Conservation (phyloP, 2,888 invertebrate species). For the Pardosa pseudoannulata region DNA sequence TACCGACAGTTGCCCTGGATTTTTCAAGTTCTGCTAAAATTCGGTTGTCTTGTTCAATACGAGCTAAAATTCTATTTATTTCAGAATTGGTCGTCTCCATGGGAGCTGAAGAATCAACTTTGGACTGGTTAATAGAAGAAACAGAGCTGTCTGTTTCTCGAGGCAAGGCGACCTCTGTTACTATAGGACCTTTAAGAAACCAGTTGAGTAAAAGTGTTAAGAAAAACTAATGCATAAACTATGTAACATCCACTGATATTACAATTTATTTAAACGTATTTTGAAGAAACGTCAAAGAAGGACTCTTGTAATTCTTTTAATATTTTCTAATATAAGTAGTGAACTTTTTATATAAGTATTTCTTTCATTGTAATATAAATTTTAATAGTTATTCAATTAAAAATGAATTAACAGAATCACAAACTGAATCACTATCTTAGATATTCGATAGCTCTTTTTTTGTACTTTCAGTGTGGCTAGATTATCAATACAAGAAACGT, state of each 20-base stretch:
- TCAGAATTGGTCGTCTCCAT: constrained; percentile 79
- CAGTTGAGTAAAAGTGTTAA: background rate
- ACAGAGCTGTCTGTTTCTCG: constrained; percentile 44
- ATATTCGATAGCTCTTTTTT: too few relatives aligned
- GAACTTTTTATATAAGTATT: too few relatives aligned
- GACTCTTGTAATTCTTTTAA: too few relatives aligned
- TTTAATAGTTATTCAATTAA: too few relatives aligned
- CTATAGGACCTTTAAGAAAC: constrained; percentile 51
- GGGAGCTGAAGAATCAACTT: constrained; percentile 36
- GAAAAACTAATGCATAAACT: background rate
- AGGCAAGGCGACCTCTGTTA: constrained; percentile 45
- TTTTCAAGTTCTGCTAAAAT: constrained; percentile 90
- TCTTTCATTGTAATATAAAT: too few relatives aligned
- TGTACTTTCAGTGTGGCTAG: too few relatives aligned
- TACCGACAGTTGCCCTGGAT: constrained; percentile 66
- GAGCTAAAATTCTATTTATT: constrained; percentile 84
- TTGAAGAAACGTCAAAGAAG: too few relatives aligned
- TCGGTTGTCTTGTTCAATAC: constrained; percentile 83
- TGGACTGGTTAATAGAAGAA: constrained; percentile 52
- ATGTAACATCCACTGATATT: background rate
- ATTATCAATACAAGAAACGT: too few relatives aligned
- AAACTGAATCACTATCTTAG: too few relatives aligned
- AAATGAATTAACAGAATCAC: too few relatives aligned
- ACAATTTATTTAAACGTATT: too few relatives aligned
- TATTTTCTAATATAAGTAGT: too few relatives aligned